These are phyloP conservation scores for Thalassarche chlororhynchos DNA, from an alignment of 2,113 vertebrate genomes.

Conservation along the genomic window DNA sequence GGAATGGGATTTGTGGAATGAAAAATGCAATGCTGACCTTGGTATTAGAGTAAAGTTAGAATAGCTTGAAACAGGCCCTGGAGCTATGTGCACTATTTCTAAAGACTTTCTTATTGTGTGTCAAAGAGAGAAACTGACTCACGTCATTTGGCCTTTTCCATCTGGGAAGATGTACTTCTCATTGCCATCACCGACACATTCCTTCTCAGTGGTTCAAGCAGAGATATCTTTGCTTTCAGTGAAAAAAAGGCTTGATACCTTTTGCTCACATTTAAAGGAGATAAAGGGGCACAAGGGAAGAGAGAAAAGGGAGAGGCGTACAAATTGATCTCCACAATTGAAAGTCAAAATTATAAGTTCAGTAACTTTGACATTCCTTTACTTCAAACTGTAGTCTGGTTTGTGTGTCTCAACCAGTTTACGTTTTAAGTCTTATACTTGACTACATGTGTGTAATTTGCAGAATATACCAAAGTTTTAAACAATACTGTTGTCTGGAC, in stretches of 20 bases:
- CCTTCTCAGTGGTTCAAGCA: neutral
- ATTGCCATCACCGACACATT: neutral
- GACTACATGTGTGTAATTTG: neutral
- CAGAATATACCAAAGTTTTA: neutral
- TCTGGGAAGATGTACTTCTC: neutral
- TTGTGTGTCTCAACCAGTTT: neutral
- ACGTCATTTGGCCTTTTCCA: neutral
- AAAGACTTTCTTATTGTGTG: neutral
- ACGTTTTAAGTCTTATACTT: neutral
- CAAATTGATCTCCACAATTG: neutral
- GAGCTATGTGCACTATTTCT: neutral
- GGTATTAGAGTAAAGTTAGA: neutral
- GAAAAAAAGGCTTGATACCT: neutral
- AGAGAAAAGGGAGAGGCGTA: neutral
- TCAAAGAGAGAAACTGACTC: neutral
- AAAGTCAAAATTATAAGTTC: neutral
- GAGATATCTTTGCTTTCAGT: neutral
- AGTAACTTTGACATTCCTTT: neutral
- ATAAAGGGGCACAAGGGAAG: neutral
- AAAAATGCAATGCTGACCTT: conserved; percentile 1
- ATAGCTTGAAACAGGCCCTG: neutral
- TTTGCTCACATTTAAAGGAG: neutral
- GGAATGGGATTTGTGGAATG: neutral
- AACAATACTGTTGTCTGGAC: neutral
- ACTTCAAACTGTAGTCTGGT: neutral